Percentiles rank a stretch among this genome's conserved stretches.
Conservation (phyloP, 1,140 invertebrate genomes). For the Paraescarpia echinospica region DNA sequence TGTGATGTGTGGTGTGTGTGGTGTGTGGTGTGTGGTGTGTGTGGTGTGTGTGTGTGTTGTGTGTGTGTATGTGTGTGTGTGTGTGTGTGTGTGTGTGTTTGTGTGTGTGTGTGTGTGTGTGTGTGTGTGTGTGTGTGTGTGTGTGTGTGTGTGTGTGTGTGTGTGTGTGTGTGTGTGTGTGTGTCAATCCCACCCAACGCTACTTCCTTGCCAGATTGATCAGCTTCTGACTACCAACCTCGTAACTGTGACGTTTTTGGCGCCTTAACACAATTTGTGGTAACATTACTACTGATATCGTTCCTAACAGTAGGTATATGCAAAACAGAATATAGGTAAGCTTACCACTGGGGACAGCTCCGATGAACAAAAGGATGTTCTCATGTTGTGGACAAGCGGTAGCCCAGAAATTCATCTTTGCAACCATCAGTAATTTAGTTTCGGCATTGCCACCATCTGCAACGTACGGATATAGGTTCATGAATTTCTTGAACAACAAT, state of each 20-base stretch:
- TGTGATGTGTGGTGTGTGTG: neutral
- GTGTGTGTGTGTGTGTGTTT: neutral
- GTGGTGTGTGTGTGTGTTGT: neutral
- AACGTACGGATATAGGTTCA: neutral
- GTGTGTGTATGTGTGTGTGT: neutral
- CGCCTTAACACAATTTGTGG: neutral
- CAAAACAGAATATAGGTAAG: neutral
- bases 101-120: neutral
- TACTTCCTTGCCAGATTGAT: too few relatives aligned
- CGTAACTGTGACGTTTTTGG: neutral
- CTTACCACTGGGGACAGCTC: slow-evolving; percentile 38
- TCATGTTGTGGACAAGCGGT: slow-evolving; percentile 37
- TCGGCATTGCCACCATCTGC: slow-evolving; percentile 34
- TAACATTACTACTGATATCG: neutral
- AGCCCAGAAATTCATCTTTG: slow-evolving; percentile 45
- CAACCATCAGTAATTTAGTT: slow-evolving; percentile 39
- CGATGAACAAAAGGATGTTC: slow-evolving; percentile 41
- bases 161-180: too few relatives aligned
- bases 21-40: neutral
- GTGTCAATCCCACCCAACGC: too few relatives aligned
- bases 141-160: too few relatives aligned
- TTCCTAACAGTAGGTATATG: neutral
- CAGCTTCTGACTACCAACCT: neutral
- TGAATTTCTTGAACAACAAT: neutral
- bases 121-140: neutral